phyloP scores from a whole-genome alignment of 2,113 vertebrate genomes.

The Eublepharis macularius region DNA sequence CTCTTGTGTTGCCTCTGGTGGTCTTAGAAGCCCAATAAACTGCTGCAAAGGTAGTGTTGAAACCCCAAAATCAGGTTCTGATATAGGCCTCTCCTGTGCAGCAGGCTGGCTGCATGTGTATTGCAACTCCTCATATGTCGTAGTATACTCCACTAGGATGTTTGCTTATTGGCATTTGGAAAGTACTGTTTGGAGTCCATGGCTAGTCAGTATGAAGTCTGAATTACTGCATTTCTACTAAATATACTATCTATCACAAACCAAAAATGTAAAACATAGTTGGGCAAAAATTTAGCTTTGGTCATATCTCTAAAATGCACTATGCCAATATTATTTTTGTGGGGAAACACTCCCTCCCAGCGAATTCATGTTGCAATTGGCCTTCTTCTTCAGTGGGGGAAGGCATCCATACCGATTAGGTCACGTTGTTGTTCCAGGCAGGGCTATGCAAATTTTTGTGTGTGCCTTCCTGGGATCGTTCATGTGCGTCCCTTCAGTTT shows the following conservation, averaged over 20 bases:
- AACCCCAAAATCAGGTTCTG: not conserved
- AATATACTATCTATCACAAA: not conserved
- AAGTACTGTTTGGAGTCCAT: not conserved
- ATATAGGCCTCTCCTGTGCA: not conserved
- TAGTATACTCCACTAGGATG: not conserved
- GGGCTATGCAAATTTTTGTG: no score
- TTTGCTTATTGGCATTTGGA: not conserved
- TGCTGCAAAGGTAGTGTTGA: not conserved
- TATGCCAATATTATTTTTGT: no score
- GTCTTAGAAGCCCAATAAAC: not conserved
- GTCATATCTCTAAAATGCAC: no score
- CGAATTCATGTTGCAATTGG: no score
- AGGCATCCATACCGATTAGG: no score
- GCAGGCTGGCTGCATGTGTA: not conserved
- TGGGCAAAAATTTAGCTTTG: no score
- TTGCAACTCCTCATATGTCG: not conserved
- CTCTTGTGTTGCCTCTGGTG: not conserved
- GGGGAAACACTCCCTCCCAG: no score
- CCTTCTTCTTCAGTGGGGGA: no score
- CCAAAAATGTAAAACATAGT: no score
- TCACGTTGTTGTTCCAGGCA: no score
- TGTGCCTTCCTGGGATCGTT: no score
- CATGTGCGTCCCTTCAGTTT: no score
- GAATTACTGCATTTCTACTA: not conserved
- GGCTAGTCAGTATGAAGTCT: not conserved